These are phyloP conservation scores for Nomada lathburiana DNA, from an alignment of 2,888 invertebrate species.

Conservation along the genomic window DNA sequence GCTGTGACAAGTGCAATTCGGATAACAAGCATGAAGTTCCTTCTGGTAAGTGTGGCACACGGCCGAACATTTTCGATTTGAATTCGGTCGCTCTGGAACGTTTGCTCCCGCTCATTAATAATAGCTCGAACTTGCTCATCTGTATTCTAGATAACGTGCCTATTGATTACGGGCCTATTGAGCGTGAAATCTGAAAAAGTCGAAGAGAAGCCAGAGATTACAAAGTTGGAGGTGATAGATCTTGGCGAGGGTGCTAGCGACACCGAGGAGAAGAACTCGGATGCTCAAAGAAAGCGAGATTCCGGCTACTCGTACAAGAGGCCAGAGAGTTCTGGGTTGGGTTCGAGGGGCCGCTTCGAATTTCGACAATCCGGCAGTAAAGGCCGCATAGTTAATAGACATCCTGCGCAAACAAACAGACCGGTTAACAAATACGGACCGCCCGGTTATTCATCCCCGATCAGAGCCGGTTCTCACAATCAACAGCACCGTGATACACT, in stretches of 20 bases:
- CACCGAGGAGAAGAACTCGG: constrained; percentile 47
- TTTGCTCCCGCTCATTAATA: too few relatives aligned
- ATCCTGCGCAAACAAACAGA: constrained; percentile 70
- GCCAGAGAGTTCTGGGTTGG: constrained; percentile 59
- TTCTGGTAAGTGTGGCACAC: constrained; percentile 68
- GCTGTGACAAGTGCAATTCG: constrained; percentile 68
- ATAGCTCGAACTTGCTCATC: background rate
- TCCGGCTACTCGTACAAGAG: constrained; percentile 76
- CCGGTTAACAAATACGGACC: constrained; percentile 80
- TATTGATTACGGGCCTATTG: constrained; percentile 62
- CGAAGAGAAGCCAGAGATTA: constrained; percentile 57
- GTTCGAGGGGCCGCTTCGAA: constrained; percentile 61
- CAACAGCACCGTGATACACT: constrained; percentile 61
- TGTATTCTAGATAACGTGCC: constrained; percentile 37
- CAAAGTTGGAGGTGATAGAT: constrained; percentile 65
- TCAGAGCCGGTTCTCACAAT: constrained; percentile 36
- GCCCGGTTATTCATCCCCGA: constrained; percentile 65
- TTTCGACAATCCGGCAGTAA: constrained; percentile 62
- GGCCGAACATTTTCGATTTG: background rate
- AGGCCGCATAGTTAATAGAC: constrained; percentile 70
- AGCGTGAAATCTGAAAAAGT: constrained; percentile 31
- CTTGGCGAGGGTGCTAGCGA: constrained; percentile 59
- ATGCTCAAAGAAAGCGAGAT: constrained; percentile 77
- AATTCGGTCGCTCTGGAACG: background rate
- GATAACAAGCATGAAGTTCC: constrained; percentile 75